Evolutionary conservation across 2,888 invertebrate species (phyloP).

Genomic region (Perithous albicinctus): DNA sequence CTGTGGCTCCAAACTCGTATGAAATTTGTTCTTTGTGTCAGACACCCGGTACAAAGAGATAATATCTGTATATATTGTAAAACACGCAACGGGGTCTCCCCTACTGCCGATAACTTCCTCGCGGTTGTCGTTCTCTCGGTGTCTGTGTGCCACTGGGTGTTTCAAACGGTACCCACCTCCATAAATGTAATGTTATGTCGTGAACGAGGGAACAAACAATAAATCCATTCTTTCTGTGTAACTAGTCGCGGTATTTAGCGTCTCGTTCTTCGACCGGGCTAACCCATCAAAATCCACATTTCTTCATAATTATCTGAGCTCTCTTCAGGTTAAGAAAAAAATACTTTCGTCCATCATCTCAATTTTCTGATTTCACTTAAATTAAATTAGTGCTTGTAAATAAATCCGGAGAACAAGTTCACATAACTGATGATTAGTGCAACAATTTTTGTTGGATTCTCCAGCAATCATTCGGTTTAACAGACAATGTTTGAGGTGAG

Average conservation of each 20-base stretch:
- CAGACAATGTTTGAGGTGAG: too few relatives aligned
- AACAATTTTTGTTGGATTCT: too few relatives aligned
- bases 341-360: too few relatives aligned
- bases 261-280: slow-evolving; percentile 3
- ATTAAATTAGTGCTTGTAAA: too few relatives aligned
- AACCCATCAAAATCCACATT: background rate
- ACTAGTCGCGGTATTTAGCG: slow-evolving; percentile 16
- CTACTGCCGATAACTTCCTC: slow-evolving; percentile 19
- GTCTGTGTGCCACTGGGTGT: slow-evolving; percentile 63
- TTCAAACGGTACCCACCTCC: slow-evolving; percentile 62
- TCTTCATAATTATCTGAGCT: background rate
- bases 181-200: slow-evolving; percentile 60
- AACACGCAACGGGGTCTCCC: slow-evolving; percentile 51
- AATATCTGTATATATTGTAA: slow-evolving; percentile 52
- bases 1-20: slow-evolving; percentile 10
- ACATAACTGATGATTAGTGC: too few relatives aligned
- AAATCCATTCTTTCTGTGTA: slow-evolving; percentile 18
- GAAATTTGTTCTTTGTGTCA: slow-evolving; percentile 44
- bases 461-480: too few relatives aligned
- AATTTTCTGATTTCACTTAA: too few relatives aligned
- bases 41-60: slow-evolving; percentile 55
- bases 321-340: background rate
- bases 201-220: slow-evolving; percentile 33
- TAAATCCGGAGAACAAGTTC: too few relatives aligned
- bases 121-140: slow-evolving; percentile 23